Evolutionary conservation across 2,797 vertebrate species (phyloP).

Genomic region (Mionectes olivaceus): DNA sequence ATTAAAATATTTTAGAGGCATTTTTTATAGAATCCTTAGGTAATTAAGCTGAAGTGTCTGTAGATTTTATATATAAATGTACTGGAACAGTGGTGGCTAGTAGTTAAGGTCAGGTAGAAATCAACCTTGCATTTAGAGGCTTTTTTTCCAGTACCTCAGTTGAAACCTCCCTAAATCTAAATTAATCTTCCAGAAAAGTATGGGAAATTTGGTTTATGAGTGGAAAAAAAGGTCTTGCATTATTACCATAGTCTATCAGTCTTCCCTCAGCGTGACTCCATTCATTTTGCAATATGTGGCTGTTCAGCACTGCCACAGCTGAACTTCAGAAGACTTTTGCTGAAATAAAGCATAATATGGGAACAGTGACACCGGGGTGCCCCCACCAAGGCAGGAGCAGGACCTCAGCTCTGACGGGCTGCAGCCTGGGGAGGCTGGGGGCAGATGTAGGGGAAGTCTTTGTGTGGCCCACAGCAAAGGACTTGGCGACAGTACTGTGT

Average conservation of each 20-base stretch:
- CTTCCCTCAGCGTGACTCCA: background rate
- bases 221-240: constrained; percentile 29
- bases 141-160: constrained; percentile 40
- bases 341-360: background rate
- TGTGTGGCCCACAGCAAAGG: background rate
- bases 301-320: background rate
- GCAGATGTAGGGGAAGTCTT: background rate
- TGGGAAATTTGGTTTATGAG: constrained; percentile 58
- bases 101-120: constrained; percentile 57
- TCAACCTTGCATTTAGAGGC: constrained; percentile 35
- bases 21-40: constrained; percentile 41
- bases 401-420: background rate
- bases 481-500: background rate
- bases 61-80: constrained; percentile 35
- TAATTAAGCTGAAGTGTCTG: constrained; percentile 57
- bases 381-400: background rate
- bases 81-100: constrained; percentile 22
- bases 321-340: constrained; percentile 12
- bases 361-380: rapidly evolving
- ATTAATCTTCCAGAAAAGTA: constrained; percentile 61
- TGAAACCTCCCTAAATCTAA: constrained; percentile 47
- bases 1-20: constrained; percentile 60
- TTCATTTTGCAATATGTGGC: background rate
- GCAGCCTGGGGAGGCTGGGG: background rate
- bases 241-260: constrained; percentile 26